These are phyloP conservation scores for Hydropsyche betteni DNA, from an alignment of 2,888 invertebrate species.

Conservation along the genomic window DNA sequence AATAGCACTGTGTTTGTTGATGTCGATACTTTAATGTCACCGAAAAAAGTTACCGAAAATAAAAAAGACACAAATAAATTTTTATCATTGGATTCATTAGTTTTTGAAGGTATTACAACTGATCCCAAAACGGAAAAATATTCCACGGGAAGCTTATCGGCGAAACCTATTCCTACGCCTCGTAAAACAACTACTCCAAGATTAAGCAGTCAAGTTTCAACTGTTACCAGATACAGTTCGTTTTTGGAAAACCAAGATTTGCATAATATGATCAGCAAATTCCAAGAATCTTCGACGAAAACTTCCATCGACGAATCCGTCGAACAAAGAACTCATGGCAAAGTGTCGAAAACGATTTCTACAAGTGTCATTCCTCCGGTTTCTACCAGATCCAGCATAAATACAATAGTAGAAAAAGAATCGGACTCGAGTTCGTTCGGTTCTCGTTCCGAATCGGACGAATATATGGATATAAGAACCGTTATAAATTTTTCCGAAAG, in stretches of 20 bases:
- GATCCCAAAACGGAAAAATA: neutral
- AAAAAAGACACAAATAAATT: neutral
- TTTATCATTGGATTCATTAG: slow-evolving; percentile 14
- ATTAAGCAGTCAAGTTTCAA: neutral
- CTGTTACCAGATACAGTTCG: neutral
- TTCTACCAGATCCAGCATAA: neutral
- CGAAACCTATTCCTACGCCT: slow-evolving; percentile 20
- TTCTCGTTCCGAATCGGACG: neutral
- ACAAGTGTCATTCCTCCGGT: slow-evolving; percentile 16
- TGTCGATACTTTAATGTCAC: neutral
- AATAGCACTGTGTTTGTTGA: slow-evolving; percentile 41
- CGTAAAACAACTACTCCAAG: slow-evolving; percentile 6
- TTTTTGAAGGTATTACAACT: neutral
- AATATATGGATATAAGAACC: slow-evolving; percentile 37
- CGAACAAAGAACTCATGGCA: neutral
- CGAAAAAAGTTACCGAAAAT: neutral
- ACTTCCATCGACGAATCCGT: neutral
- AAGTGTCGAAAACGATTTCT: neutral
- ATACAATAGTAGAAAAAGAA: neutral
- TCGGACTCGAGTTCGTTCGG: slow-evolving; percentile 1
- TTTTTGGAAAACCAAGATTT: slow-evolving; percentile 11
- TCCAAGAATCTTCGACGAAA: too few species aligned
- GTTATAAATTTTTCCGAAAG: slow-evolving; percentile 40
- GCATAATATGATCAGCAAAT: too few species aligned
- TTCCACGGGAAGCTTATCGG: too few species aligned